These are phyloP conservation scores for Andrena trimmerana DNA, from an alignment of 2,888 invertebrate genomes.

Conservation along the genomic window DNA sequence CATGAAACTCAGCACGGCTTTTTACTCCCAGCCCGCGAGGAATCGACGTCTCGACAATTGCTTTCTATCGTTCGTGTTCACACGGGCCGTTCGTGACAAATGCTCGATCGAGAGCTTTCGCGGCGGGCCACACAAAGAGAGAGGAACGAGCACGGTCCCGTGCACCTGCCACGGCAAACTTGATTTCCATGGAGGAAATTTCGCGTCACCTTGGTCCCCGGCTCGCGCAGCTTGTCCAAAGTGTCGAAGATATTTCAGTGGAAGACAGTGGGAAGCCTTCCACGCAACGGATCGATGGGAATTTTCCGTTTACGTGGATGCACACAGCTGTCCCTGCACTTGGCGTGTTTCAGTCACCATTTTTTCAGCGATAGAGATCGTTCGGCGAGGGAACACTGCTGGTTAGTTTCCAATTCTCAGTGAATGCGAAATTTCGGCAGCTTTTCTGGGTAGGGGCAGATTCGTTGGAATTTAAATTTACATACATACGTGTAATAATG, in stretches of 20 bases:
- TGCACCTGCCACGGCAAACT: constrained; percentile 62
- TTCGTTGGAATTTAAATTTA: too few relatives aligned
- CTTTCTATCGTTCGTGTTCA: constrained; percentile 52
- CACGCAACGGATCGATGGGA: constrained; percentile 48
- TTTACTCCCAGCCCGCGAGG: constrained; percentile 30
- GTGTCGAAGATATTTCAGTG: constrained; percentile 56
- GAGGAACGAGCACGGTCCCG: constrained; percentile 37
- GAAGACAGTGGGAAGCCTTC: constrained; percentile 47
- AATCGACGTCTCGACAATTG: constrained; percentile 53
- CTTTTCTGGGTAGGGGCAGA: too few relatives aligned
- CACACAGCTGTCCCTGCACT: too few relatives aligned
- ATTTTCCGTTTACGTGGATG: constrained; percentile 36
- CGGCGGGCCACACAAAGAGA: constrained; percentile 30
- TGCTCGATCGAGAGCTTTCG: constrained; percentile 53
- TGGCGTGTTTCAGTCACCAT: neutral
- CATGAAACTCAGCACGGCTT: constrained; percentile 24
- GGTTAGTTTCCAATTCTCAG: too few relatives aligned
- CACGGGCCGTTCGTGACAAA: constrained; percentile 50
- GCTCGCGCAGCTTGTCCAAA: constrained; percentile 51
- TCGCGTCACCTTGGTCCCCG: constrained; percentile 48
- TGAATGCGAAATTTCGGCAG: too few relatives aligned
- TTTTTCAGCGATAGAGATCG: neutral
- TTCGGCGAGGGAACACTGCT: too few relatives aligned
- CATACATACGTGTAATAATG: too few relatives aligned
- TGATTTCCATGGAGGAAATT: constrained; percentile 71